These are phyloP conservation scores for Gymnodraco acuticeps DNA, from an alignment of 2,797 vertebrate genomes.

Conservation along the genomic window DNA sequence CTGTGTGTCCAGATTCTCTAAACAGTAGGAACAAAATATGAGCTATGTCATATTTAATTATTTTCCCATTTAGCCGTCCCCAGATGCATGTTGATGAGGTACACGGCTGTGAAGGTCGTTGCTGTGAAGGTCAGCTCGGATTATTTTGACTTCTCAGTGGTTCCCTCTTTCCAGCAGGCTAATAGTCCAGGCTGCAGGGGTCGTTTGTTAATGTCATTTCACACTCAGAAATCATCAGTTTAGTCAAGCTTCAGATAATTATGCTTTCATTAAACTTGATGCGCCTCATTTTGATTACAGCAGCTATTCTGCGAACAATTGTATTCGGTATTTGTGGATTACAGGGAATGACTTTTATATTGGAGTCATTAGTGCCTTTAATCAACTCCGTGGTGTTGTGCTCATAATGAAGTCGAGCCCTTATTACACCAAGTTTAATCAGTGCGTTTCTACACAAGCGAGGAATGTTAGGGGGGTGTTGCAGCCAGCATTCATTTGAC, in stretches of 20 bases:
- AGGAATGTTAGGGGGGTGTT: conserved; percentile 11
- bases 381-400: conserved; percentile 28
- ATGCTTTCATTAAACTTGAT: conserved; percentile 46
- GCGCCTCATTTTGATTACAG: conserved; percentile 40
- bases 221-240: conserved; percentile 53
- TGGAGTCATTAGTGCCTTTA: conserved; percentile 35
- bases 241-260: conserved; percentile 58
- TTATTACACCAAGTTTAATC: conserved; percentile 19
- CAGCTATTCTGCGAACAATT: conserved; percentile 39
- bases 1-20: conserved; percentile 11
- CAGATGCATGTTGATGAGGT: conserved; percentile 29
- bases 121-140: conserved; percentile 49
- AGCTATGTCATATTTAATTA: conserved; percentile 32
- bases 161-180: conserved; percentile 3
- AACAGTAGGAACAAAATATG: conserved; percentile 1
- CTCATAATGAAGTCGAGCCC: conserved; percentile 43
- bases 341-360: conserved; percentile 26
- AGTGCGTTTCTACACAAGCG: conserved; percentile 6
- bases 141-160: conserved; percentile 18
- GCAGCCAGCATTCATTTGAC: conserved; percentile 20
- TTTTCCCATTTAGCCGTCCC: conserved; percentile 5
- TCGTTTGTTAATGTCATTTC: conserved; percentile 52
- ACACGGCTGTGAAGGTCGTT: conserved; percentile 31
- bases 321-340: conserved; percentile 36
- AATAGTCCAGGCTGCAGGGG: neutral